Evolutionary conservation across 2,113 vertebrate species (phyloP).

Genomic region (Ia io): DNA sequence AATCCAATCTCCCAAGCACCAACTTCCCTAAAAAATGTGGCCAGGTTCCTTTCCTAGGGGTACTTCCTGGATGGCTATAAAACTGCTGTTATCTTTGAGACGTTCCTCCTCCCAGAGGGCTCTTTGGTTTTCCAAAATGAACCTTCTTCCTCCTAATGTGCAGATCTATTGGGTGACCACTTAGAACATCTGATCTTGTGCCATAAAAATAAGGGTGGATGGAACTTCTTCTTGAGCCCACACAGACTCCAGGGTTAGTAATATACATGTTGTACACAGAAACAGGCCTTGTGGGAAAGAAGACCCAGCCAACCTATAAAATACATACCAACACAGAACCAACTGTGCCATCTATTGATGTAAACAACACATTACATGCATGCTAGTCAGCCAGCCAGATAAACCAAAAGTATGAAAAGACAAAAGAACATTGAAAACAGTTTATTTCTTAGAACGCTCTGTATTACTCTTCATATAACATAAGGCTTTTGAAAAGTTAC

Average conservation of each 20-base stretch:
- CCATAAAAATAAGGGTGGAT: neutral
- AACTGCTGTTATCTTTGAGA: neutral
- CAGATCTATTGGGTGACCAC: neutral
- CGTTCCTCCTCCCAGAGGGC: neutral
- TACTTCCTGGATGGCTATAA: neutral
- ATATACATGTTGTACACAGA: neutral
- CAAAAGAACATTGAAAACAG: neutral
- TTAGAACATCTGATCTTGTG: neutral
- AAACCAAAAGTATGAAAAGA: slow-evolving; percentile 31
- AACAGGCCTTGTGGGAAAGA: neutral
- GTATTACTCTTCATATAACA: neutral
- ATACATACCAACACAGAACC: neutral
- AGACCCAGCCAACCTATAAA: neutral
- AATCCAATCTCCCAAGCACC: neutral
- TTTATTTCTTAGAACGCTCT: neutral
- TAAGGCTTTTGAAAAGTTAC: slow-evolving; percentile 22
- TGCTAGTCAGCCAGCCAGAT: neutral
- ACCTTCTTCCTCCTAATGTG: neutral
- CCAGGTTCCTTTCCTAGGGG: neutral
- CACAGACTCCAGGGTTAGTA: neutral
- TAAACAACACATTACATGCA: neutral
- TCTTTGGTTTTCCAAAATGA: neutral
- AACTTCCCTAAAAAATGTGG: neutral
- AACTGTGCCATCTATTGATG: neutral
- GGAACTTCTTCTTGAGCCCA: neutral